Base-by-base conservation (phyloP, 2,797 vertebrate genomes). In the Anisognathus igniventris region DNA sequence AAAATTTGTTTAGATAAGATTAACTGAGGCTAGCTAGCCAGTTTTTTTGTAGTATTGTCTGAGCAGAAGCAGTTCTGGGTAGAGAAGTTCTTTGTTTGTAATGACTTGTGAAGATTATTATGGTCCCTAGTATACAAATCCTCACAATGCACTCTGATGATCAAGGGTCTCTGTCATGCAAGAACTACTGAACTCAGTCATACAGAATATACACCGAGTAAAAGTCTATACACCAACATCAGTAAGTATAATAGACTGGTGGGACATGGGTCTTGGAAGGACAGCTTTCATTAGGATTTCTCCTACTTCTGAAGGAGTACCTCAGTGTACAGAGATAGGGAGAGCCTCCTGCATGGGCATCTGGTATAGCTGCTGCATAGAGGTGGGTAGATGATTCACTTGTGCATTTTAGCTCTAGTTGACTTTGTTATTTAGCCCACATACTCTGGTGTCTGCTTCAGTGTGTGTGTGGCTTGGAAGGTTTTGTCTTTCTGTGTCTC, bases 291-390 rank as follows among this genome's bases (percentile, higher is more conserved):
- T 30, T 56, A 61, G 51, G 18, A 31, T 58, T 77, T 79, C 31
- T 75, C 9, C 21, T 71, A 4, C 9, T 40, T 27, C 39, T 50
- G 61, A 40, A 68, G 40, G 30, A 58, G 8, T 70, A 27, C 11
- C 7, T 54, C 30, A 35, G 0, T 33, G 21, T 23, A 31, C 45
- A 75, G 30, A 37, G 33, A 65, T 17, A 19, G 21, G 21, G 25
- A 33, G 16, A 70, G 14, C 14, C 5, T 39, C 10, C 7, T 70
- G 25, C 0, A 0, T 66, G 57, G 22, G 47, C 14, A 11, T 65
- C 60, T 88, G 33, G 12, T 9, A 31, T 11, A 53, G 25, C 16
- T 75, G 39, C 66, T 60, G 33, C 12, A 2, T 56, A 30, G n/a
- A 62, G 35, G 10, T 51, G 70, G 35, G n/a, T 35, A 28, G 28